Evolutionary conservation across 2,888 invertebrate species (phyloP).

Genomic region (Eristalinus aeneus): DNA sequence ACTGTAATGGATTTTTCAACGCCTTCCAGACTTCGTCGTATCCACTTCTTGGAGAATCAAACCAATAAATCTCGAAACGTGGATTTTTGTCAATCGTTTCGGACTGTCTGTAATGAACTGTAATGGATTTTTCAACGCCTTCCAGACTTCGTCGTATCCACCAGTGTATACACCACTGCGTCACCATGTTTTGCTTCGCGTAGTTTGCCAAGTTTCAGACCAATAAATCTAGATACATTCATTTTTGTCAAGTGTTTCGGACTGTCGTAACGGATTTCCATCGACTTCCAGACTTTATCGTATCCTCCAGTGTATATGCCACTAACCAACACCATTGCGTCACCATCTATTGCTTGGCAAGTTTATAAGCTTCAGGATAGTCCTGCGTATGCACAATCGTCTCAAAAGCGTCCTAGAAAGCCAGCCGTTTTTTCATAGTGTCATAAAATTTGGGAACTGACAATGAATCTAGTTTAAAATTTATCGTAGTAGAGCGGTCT

Average conservation of each 20-base stretch:
- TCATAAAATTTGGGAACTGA: slow-evolving; percentile 23
- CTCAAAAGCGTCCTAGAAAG: slow-evolving; percentile 32
- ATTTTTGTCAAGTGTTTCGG: slow-evolving; percentile 37
- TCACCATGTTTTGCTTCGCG: slow-evolving; percentile 4
- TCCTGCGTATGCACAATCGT: slow-evolving; percentile 25
- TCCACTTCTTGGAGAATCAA: background rate
- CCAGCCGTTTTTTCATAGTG: slow-evolving; percentile 13
- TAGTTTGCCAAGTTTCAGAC: background rate
- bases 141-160: too few relatives aligned
- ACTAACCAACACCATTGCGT: slow-evolving; percentile 10
- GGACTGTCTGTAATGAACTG: slow-evolving; percentile 24
- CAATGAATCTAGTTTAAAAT: slow-evolving; percentile 24
- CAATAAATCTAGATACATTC: slow-evolving; percentile 28
- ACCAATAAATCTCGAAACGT: slow-evolving; percentile 26
- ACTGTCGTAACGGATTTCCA: slow-evolving; percentile 23
- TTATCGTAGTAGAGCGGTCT: background rate
- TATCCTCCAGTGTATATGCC: slow-evolving; percentile 25
- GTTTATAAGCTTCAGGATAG: slow-evolving; percentile 21
- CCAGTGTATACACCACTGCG: slow-evolving; percentile 4
- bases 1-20: slow-evolving; percentile 7
- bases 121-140: slow-evolving; percentile 16
- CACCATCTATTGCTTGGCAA: slow-evolving; percentile 8
- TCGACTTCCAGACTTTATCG: slow-evolving; percentile 16
- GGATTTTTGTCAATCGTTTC: slow-evolving; percentile 35
- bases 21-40: too few relatives aligned